Evolutionary conservation across 2,797 vertebrate genomes (phyloP).

Genomic region (Sebastes minor): DNA sequence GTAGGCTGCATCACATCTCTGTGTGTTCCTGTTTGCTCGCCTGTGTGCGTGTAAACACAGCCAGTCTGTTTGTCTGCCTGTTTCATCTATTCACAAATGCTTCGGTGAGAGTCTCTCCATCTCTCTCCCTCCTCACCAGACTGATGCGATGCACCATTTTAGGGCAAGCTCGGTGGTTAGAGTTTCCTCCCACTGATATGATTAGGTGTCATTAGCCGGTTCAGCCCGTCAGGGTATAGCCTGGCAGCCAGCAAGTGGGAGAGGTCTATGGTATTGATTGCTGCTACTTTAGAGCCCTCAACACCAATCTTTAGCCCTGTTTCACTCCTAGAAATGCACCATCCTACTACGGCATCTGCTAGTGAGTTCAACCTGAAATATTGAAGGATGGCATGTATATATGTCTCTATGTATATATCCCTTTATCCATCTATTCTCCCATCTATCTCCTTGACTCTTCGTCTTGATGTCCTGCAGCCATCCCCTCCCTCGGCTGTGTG

Average conservation of each 20-base stretch:
- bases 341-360: background rate
- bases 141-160: constrained; percentile 29
- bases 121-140: background rate
- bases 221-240: constrained; percentile 24
- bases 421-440: constrained; percentile 27
- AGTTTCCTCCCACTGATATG: constrained; percentile 67
- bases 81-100: constrained; percentile 18
- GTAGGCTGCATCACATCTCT: constrained; percentile 12
- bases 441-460: constrained; percentile 39
- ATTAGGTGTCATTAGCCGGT: constrained; percentile 69
- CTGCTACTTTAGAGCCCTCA: constrained; percentile 12
- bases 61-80: background rate
- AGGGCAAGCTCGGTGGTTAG: constrained; percentile 31
- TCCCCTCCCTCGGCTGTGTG: constrained; percentile 40
- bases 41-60: constrained; percentile 6
- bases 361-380: constrained; percentile 14
- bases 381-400: constrained; percentile 24
- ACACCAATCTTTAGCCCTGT: constrained; percentile 3
- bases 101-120: background rate
- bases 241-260: constrained; percentile 30
- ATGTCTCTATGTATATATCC: constrained; percentile 20
- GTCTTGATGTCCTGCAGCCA: constrained; percentile 56
- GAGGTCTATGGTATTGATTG: constrained; percentile 39
- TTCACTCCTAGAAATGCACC: constrained; percentile 17
- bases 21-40: constrained; percentile 10